Percentiles rank a stretch among this genome's conserved stretches.
Evolutionary conservation across 2,797 vertebrate genomes (phyloP).

Genomic region (Pelochelys cantorii): DNA sequence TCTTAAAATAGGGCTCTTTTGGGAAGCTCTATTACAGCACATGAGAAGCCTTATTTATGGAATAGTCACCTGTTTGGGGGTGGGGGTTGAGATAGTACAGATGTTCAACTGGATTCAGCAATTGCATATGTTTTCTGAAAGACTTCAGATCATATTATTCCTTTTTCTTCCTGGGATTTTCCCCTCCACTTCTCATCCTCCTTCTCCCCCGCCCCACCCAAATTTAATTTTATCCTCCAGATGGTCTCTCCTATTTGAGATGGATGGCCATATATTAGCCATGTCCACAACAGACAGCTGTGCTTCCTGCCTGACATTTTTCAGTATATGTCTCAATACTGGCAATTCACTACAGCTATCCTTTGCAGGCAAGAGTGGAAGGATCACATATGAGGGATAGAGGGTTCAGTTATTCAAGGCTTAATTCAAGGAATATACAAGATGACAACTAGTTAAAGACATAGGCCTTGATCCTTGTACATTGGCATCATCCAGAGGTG

Average conservation of each 20-base stretch:
- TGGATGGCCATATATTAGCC: neutral
- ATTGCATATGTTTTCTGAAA: neutral
- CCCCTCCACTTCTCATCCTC: neutral
- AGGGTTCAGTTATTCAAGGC: neutral
- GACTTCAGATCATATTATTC: neutral
- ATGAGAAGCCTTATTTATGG: neutral
- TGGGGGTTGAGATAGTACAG: neutral
- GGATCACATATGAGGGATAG: rapidly evolving
- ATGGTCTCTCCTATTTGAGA: neutral
- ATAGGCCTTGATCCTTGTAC: neutral
- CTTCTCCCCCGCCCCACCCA: neutral
- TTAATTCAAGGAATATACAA: neutral
- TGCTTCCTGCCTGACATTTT: neutral
- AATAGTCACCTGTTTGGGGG: neutral
- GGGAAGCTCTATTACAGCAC: neutral
- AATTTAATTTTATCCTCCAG: neutral
- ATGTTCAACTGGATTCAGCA: neutral
- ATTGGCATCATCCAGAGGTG: neutral
- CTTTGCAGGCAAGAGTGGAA: neutral
- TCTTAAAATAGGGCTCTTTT: neutral
- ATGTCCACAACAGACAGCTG: neutral
- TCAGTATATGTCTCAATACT: neutral
- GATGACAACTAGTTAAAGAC: neutral
- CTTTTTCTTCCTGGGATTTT: neutral
- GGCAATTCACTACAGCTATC: neutral